These are phyloP conservation scores for Xerus inauris DNA, from an alignment of 2,113 vertebrate genomes.

Conservation along the genomic window DNA sequence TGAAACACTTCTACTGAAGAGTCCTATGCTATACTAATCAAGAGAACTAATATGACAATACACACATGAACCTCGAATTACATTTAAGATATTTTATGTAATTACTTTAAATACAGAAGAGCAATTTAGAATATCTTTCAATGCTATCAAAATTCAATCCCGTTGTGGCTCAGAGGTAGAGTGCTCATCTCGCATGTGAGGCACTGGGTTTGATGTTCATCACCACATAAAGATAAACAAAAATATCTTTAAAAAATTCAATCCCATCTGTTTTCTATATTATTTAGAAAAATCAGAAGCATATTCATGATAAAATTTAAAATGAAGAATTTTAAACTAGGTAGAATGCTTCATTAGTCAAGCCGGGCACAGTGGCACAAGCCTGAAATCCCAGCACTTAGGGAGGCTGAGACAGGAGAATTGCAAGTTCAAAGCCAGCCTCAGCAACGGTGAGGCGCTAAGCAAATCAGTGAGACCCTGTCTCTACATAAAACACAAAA, in stretches of 20 bases:
- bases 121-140: background rate
- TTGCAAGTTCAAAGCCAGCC: too few species aligned
- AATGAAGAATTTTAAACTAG: constrained; percentile 22
- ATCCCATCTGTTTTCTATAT: background rate
- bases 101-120: constrained; percentile 19
- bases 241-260: too few species aligned
- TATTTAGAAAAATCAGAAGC: background rate
- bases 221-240: too few species aligned
- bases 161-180: too few species aligned
- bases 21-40: background rate
- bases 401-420: too few species aligned
- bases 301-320: background rate
- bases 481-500: too few species aligned
- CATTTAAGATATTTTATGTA: background rate
- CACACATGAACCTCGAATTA: background rate
- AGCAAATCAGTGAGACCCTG: too few species aligned
- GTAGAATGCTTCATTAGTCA: background rate
- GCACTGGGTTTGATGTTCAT: too few species aligned
- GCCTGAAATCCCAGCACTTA: too few species aligned
- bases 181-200: too few species aligned
- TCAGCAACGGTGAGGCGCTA: too few species aligned
- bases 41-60: background rate
- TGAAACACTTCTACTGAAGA: constrained; percentile 15
- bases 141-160: constrained; percentile 1
- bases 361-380: too few species aligned